Evolutionary conservation across 92 coral and sea anemone species (phyloP), one percentile per base, ranked within the genome.

Genomic region (Pocillopora grandis): DNA sequence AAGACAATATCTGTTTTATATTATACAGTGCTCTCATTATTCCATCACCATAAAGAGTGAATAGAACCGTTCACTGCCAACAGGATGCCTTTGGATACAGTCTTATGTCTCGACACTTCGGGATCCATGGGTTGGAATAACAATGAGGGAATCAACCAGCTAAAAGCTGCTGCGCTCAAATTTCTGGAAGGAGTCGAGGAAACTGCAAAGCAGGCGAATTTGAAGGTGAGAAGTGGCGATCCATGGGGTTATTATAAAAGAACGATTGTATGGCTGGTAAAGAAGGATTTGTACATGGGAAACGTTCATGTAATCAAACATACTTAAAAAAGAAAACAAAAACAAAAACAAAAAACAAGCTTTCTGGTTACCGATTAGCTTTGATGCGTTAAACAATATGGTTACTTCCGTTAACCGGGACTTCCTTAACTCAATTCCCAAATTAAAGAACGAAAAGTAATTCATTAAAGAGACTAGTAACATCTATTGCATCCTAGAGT

Each of bases 141-240:
- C 21, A 82, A 82, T 76, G 88, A 91, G 16, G 94, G 94, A 0
- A 91, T 91, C 12, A 72, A 62, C 65, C 92, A 91, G 42, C 86
- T 91, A 12, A 91, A 88, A 63, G 87, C 88, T 19, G 94, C 94
- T 0, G 91, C 94, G 5, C 58, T 33, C 56, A 76, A 85, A n/a
- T 91, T 91, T 63, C 77, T 91, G 65, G 88, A 91, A 18, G 94
- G 94, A 71, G 89, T 91, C 68, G 90, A 91, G 62, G 92, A 91
- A 65, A 91, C 94, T 15, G 94, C 94, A 7, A 70, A 63, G n/a
- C 92, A 91, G 58, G 86, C 94, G 21, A 80, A 81, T 35, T 76
- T 91, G 19, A 91, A 91, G 94, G 94, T 90, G 18, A 9, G 85
- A 78, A 14, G 56, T 70, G 23, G 12, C n/a, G 42, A 70, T 10